Evolutionary conservation across 2,888 invertebrate genomes (phyloP).

Genomic region (Drosophila tripunctata): DNA sequence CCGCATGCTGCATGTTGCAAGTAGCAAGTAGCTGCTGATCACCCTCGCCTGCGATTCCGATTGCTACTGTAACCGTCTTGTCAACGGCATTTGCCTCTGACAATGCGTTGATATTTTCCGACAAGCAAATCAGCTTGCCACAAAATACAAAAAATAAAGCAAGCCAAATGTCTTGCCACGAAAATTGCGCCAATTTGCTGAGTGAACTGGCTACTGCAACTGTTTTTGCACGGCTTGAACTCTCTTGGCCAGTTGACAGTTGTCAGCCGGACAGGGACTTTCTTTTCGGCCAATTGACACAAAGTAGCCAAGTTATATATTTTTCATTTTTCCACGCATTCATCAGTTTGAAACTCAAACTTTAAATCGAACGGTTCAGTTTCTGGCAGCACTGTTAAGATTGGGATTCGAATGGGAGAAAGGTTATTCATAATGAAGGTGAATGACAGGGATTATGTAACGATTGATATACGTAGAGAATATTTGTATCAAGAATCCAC

Average conservation of each 20-base stretch:
- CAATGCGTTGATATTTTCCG: slow-evolving; percentile 81
- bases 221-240: slow-evolving; percentile 12
- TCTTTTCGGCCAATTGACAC: slow-evolving; percentile 74
- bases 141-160: slow-evolving; percentile 48
- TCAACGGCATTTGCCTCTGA: slow-evolving; percentile 65
- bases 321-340: slow-evolving; percentile 2
- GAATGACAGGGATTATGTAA: slow-evolving; percentile 1
- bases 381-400: slow-evolving; percentile 28
- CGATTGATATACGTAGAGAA: background rate
- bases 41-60: slow-evolving; percentile 24
- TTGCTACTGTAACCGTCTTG: slow-evolving; percentile 47
- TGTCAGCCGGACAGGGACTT: slow-evolving; percentile 64
- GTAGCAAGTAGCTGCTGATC: slow-evolving; percentile 39
- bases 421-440: background rate
- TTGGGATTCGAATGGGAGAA: background rate
- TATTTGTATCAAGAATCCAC: background rate
- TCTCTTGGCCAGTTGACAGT: slow-evolving; percentile 17
- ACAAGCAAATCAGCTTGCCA: slow-evolving; percentile 72
- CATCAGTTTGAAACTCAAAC: slow-evolving; percentile 35
- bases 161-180: slow-evolving; percentile 39
- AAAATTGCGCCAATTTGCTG: slow-evolving; percentile 73
- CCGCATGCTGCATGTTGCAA: slow-evolving; percentile 48
- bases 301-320: slow-evolving; percentile 40
- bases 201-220: slow-evolving; percentile 12
- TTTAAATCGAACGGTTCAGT: slow-evolving; percentile 10